Evolutionary conservation across 92 coral and sea anemone species (phyloP).

Genomic region (Nematostella vectensis): DNA sequence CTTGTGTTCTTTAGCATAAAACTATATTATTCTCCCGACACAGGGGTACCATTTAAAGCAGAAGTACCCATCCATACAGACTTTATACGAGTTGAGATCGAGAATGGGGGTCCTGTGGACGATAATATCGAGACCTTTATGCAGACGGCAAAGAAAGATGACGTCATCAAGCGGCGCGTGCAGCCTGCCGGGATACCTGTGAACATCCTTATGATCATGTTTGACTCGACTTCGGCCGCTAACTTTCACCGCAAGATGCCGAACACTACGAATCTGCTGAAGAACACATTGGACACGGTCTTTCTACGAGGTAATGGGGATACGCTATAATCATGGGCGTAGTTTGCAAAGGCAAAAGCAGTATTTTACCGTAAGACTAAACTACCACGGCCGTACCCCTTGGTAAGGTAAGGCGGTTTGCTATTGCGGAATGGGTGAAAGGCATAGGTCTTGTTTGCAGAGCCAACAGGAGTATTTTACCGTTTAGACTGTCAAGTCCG

Average conservation of each 20-base stretch:
- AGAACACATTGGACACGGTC: conserved; percentile 12
- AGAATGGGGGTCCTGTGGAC: conserved; percentile 18
- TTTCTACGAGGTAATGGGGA: conserved; percentile 15
- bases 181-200: conserved; percentile 20
- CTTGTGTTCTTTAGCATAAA: too few species aligned
- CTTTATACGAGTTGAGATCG: conserved; percentile 20
- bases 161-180: conserved; percentile 4
- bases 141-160: conserved; percentile 15
- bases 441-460: too few species aligned
- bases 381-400: too few species aligned
- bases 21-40: too few species aligned
- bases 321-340: too few species aligned
- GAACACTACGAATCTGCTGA: conserved; percentile 6
- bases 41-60: conserved; percentile 20
- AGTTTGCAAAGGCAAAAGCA: too few species aligned
- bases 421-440: too few species aligned
- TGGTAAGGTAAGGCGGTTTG: too few species aligned
- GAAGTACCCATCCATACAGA: conserved; percentile 11
- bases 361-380: too few species aligned
- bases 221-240: conserved; percentile 32
- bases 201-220: conserved; percentile 29
- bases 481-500: too few species aligned
- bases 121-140: conserved; percentile 18
- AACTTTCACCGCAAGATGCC: conserved; percentile 29
- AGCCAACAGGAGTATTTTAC: too few species aligned